phyloP scores from a whole-genome alignment of 1,140 invertebrate species.

The Gonioctena quinquepunctata region DNA sequence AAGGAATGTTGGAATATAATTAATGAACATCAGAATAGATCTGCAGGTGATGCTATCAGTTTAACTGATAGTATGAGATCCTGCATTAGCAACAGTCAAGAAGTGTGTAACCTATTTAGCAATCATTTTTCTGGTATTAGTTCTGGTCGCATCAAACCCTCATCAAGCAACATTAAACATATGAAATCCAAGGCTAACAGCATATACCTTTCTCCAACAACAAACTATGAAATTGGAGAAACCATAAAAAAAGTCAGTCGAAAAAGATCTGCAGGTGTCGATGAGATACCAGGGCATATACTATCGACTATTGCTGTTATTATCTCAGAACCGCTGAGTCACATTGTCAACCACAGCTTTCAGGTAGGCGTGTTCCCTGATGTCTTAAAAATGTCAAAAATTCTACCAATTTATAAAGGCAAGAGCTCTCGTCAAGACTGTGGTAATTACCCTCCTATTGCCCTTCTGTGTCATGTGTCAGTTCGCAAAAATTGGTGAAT shows the following conservation, averaged over 20 bases:
- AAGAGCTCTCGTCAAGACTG: background rate
- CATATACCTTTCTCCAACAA: background rate
- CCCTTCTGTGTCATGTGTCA: background rate
- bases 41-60: background rate
- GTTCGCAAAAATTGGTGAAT: background rate
- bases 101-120: background rate
- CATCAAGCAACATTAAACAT: background rate
- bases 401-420: background rate
- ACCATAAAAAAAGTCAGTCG: background rate
- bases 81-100: too few species aligned
- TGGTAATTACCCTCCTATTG: background rate
- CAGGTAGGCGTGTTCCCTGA: too few species aligned
- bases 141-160: background rate
- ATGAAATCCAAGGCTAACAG: background rate
- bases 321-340: too few species aligned
- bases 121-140: background rate
- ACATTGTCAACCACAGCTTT: too few species aligned
- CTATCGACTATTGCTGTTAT: too few species aligned
- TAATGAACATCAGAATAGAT: background rate
- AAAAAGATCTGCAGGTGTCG: background rate
- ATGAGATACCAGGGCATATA: background rate
- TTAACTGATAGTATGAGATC: background rate
- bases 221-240: background rate
- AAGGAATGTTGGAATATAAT: background rate
- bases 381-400: background rate